Evolutionary conservation across 2,113 vertebrate species (phyloP).

Genomic region (Nothobranchius kuhntae): DNA sequence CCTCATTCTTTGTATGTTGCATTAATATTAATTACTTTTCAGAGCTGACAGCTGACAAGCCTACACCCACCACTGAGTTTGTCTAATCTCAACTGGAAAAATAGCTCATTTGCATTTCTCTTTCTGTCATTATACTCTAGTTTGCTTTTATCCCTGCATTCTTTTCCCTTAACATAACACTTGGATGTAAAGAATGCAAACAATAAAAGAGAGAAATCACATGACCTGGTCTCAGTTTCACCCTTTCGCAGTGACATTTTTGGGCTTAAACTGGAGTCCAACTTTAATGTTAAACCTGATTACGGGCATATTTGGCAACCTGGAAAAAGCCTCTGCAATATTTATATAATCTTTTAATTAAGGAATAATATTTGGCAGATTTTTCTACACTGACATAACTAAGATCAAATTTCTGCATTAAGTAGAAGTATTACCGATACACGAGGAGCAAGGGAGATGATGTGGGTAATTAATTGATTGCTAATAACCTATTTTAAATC

Average conservation of each 20-base stretch:
- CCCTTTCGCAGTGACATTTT: slow-evolving; percentile 11
- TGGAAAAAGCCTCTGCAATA: too few species aligned
- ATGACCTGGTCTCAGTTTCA: slow-evolving; percentile 2
- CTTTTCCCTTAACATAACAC: slow-evolving; percentile 1
- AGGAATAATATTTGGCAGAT: too few species aligned
- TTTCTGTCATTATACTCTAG: slow-evolving; percentile 6
- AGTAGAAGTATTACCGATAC: too few species aligned
- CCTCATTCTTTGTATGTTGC: slow-evolving; percentile 21
- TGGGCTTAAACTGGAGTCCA: slow-evolving; percentile 3
- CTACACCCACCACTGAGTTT: slow-evolving; percentile 8
- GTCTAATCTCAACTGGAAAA: slow-evolving; percentile 37
- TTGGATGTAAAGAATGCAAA: slow-evolving; percentile 5
- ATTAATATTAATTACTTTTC: slow-evolving; percentile 58
- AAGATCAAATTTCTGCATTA: too few species aligned
- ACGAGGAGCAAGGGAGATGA: too few species aligned
- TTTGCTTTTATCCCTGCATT: slow-evolving; percentile 10
- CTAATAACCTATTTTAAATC: too few species aligned
- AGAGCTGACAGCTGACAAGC: slow-evolving; percentile 41
- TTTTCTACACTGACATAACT: too few species aligned
- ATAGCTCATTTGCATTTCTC: slow-evolving; percentile 37
- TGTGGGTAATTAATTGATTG: too few species aligned
- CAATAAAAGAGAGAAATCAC: slow-evolving; percentile 1
- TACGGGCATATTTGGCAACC: too few species aligned
- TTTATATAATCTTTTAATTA: too few species aligned
- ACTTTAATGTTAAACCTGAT: too few species aligned